These are phyloP conservation scores for Ophion costatus DNA, from an alignment of 2,888 invertebrate genomes.

Conservation along the genomic window DNA sequence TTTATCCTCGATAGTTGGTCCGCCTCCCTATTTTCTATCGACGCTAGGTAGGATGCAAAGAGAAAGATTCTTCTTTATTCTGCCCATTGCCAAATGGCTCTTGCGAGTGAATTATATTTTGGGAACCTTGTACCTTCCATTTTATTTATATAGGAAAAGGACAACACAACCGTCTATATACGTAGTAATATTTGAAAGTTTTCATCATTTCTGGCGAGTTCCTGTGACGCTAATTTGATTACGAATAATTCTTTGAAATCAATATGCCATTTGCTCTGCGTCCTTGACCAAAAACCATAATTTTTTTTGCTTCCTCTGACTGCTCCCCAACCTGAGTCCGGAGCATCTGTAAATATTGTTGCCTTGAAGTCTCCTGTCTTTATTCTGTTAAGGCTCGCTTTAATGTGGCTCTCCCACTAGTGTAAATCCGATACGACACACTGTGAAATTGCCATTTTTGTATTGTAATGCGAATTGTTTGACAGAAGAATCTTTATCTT, in stretches of 20 bases:
- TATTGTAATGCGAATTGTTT: conserved; percentile 20
- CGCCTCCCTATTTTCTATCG: conserved; percentile 32
- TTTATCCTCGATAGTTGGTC: conserved; percentile 31
- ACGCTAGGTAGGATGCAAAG: conserved; percentile 51
- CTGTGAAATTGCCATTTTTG: conserved; percentile 14
- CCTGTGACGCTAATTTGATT: conserved; percentile 41
- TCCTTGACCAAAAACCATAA: conserved; percentile 31
- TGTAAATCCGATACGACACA: conserved; percentile 2
- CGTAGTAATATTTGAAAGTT: conserved; percentile 44
- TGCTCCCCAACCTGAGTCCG: conserved; percentile 50
- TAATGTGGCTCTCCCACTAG: conserved; percentile 38
- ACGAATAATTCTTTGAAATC: conserved; percentile 44
- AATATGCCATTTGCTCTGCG: conserved; percentile 30
- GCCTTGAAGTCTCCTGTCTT: conserved; percentile 33
- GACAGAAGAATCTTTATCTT: conserved; percentile 39
- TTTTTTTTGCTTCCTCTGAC: conserved; percentile 14
- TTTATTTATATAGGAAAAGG: conserved; percentile 59
- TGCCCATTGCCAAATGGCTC: conserved; percentile 60
- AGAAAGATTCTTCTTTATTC: conserved; percentile 39
- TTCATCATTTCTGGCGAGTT: conserved; percentile 2
- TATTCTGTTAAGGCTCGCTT: conserved; percentile 7
- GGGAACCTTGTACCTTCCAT: conserved; percentile 52
- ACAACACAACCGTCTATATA: conserved; percentile 62
- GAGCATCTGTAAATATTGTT: conserved; percentile 54
- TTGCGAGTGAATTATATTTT: conserved; percentile 31